Conservation (phyloP, 2,797 vertebrate species). For the Myotis daubentonii region DNA sequence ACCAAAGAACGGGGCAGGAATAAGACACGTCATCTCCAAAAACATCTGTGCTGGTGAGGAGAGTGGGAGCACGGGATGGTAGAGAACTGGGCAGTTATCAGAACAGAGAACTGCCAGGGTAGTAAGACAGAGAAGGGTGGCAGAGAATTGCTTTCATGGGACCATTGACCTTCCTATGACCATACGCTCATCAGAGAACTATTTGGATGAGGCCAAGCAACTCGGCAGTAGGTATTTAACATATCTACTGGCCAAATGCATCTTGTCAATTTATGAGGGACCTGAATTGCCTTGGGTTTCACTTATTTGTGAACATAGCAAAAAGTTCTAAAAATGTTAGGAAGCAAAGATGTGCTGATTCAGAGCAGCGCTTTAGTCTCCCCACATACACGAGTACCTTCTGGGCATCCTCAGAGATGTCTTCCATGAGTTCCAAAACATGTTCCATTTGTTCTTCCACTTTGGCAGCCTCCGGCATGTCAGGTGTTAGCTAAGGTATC, state of each 20-base stretch:
- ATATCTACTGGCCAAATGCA: not conserved
- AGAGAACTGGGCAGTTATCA: not conserved
- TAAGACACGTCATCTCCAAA: not conserved
- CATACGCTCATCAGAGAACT: not conserved
- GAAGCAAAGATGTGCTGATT: not conserved
- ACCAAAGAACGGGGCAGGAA: not conserved
- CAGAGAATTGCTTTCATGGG: not conserved
- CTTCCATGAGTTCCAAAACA: not conserved
- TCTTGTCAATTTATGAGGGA: not conserved
- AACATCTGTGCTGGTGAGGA: not conserved
- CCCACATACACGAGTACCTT: not conserved
- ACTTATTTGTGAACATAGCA: not conserved
- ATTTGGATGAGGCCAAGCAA: not conserved
- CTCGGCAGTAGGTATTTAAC: not conserved
- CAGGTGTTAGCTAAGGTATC: not conserved
- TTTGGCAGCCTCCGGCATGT: not conserved
- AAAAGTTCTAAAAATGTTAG: not conserved
- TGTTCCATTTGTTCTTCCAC: not conserved
- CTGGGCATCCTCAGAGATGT: not conserved
- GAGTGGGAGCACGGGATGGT: fast-evolving
- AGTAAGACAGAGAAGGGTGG: not conserved
- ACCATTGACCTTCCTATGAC: not conserved
- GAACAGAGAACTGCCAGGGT: not conserved
- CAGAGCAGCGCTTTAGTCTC: not conserved
- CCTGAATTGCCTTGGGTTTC: not conserved